These are phyloP conservation scores for Tetanocera ferruginea DNA, from an alignment of 2,888 invertebrate species.

Conservation along the genomic window DNA sequence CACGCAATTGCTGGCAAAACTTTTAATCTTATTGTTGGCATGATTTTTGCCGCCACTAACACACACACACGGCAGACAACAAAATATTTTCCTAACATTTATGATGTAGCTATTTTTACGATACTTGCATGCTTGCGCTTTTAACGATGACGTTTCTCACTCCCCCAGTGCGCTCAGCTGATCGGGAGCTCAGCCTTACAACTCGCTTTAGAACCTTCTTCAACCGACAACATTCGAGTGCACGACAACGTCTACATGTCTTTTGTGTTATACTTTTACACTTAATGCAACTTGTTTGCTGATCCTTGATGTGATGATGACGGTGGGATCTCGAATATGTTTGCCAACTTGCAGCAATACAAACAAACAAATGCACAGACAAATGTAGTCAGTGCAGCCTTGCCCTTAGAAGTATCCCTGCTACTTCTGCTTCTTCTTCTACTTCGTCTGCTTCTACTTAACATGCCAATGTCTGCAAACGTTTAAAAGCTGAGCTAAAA, in stretches of 20 bases:
- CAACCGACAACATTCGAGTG: neutral
- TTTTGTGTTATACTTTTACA: slow-evolving; percentile 30
- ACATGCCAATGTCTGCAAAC: slow-evolving; percentile 32
- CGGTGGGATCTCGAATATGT: slow-evolving; percentile 12
- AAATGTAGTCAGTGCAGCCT: neutral
- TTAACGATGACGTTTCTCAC: neutral
- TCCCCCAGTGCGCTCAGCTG: neutral
- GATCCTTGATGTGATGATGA: slow-evolving; percentile 13
- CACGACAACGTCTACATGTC: slow-evolving; percentile 5
- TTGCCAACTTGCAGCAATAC: slow-evolving; percentile 13
- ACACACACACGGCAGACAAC: no score
- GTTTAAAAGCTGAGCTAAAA: slow-evolving; percentile 20
- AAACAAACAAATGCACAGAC: neutral
- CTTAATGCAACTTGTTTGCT: slow-evolving; percentile 35
- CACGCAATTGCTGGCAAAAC: neutral
- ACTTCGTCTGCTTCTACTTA: slow-evolving; percentile 22
- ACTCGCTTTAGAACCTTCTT: neutral
- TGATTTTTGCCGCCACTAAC: no score
- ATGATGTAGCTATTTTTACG: neutral
- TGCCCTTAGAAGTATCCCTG: neutral
- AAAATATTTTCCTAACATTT: slow-evolving; percentile 1
- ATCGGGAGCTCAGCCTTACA: neutral
- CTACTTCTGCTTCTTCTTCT: neutral
- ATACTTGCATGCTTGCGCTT: neutral
- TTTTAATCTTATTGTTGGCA: no score